Evolutionary conservation across 2,797 vertebrate species (phyloP), one percentile per base, ranked within the genome.

Genomic region (Gallinago stenura): DNA sequence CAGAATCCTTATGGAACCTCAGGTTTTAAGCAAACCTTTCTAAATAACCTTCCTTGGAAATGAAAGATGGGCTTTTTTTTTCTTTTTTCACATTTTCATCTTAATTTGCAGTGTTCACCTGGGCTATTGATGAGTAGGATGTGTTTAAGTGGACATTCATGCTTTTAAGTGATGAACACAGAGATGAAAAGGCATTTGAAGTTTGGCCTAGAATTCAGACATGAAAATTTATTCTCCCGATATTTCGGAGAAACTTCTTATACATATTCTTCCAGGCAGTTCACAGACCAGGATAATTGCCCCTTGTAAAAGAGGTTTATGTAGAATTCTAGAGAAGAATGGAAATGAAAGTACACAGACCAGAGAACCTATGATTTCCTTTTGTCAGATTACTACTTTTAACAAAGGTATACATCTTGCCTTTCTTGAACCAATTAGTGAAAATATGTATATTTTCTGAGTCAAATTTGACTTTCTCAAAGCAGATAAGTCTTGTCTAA

Each of bases 181-280:
- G 69, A 92, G 69, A 78, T 37, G 54, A 83, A 89, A 95, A 90
- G 14, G 12, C 69, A 81, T 94, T 91, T 94, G 84, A 93, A 89
- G 37, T 64, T 83, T 5, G 4, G n/a, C 58, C 71, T 89, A 50
- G 68, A 93, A 89, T 93, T 94, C 87, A 96, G 87, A 92, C 93
- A 93, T 84, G 80, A 84, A 96, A 94, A 96, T 96, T 82, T 90
- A 94, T 90, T 93, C 76, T 77, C 25, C 53, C 65, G 72, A 58
- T 75, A 85, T 76, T 76, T 77, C 69, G 71, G 54, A 90, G 58
- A 88, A 89, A 60, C 51, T 83, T 85, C 48, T 86, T 54, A 51
- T 15, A 57, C 22, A 3, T 33, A 39, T 65, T 70, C 61, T 83
- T 77, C 28, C 93, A 86, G 72, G 50, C 61, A 88, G 65, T 22